Conservation (phyloP, 2,113 vertebrate species). For the Mastomys natalensis region DNA sequence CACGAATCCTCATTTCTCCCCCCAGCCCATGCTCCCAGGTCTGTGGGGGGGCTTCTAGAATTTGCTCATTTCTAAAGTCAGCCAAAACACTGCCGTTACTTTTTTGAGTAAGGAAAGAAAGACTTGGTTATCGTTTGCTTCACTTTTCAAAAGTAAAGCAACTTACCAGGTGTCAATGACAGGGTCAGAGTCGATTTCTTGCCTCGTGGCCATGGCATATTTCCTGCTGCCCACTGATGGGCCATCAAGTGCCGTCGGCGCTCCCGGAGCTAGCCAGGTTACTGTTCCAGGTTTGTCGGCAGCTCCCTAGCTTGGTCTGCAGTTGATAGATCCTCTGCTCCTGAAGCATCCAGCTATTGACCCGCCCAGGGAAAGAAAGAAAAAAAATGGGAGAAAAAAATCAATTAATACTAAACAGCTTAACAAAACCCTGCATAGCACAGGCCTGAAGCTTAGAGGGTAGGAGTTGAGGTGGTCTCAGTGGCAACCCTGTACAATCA, state of each 20-base stretch:
- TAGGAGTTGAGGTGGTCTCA: slow-evolving; percentile 82
- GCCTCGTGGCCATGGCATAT: slow-evolving; percentile 86
- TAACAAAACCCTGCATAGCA: slow-evolving; percentile 87
- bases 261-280: slow-evolving; percentile 83
- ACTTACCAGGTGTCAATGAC: slow-evolving; percentile 77
- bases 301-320: slow-evolving; percentile 90
- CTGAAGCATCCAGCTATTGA: slow-evolving; percentile 95
- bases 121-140: slow-evolving; percentile 62
- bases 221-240: slow-evolving; percentile 80
- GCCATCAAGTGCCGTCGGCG: slow-evolving; percentile 83
- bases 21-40: neutral
- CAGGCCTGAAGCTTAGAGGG: slow-evolving; percentile 84
- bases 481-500: slow-evolving; percentile 68
- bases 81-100: slow-evolving; percentile 3
- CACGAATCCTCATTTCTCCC: neutral
- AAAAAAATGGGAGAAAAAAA: slow-evolving; percentile 92
- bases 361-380: slow-evolving; percentile 94
- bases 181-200: slow-evolving; percentile 71
- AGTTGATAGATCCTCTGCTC: slow-evolving; percentile 93
- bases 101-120: slow-evolving; percentile 59
- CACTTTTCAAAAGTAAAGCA: slow-evolving; percentile 74
- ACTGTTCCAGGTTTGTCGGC: slow-evolving; percentile 89
- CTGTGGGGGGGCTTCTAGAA: slow-evolving; percentile 7
- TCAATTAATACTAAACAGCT: slow-evolving; percentile 93
- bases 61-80: slow-evolving; percentile 67